phyloP scores from a whole-genome alignment of 2,797 vertebrate genomes.

The Manis crassicaudata region DNA sequence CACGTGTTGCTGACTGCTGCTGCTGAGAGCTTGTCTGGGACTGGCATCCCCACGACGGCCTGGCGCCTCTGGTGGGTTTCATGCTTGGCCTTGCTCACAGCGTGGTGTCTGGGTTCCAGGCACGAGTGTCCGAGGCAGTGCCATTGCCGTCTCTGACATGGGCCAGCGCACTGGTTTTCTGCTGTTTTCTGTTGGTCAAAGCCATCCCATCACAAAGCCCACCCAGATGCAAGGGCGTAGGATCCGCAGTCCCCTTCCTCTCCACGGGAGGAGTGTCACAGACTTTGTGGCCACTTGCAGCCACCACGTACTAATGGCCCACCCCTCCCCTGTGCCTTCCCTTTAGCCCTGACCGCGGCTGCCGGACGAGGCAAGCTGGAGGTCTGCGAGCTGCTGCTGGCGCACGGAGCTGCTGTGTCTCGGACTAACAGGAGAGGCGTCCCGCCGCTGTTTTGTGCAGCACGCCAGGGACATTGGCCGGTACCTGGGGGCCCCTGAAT shows the following conservation, averaged over 20 bases:
- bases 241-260: rapidly evolving
- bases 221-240: background rate
- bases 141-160: background rate
- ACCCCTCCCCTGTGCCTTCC: background rate
- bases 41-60: too few species aligned
- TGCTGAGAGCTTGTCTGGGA: background rate
- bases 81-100: background rate
- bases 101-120: background rate
- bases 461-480: conserved; percentile 98
- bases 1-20: too few species aligned
- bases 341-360: conserved; percentile 93
- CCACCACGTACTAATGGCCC: background rate
- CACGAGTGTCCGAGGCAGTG: background rate
- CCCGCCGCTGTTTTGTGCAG: conserved; percentile 93
- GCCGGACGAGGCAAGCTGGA: conserved; percentile 96
- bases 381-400: conserved; percentile 91
- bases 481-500: conserved; percentile 79
- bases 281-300: background rate
- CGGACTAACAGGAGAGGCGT: conserved; percentile 93
- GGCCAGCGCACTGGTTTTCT: background rate
- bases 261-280: rapidly evolving
- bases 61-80: too few species aligned
- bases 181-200: rapidly evolving
- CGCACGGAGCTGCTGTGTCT: conserved; percentile 88
- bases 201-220: background rate